Conservation (phyloP, 2,113 vertebrate genomes). For the Neodon shergylaensis region DNA sequence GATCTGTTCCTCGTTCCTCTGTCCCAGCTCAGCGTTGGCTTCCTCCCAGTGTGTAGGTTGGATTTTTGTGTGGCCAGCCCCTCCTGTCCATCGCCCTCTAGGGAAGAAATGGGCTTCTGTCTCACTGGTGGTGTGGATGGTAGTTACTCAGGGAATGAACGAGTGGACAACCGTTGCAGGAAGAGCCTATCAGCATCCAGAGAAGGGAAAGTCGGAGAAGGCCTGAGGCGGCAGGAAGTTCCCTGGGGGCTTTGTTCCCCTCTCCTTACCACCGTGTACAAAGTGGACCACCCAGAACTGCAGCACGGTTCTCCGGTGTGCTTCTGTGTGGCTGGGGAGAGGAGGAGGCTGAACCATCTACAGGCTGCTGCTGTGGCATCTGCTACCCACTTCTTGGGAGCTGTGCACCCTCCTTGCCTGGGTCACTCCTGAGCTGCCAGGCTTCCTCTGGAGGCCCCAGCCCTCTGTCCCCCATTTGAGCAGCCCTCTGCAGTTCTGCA, state of each 20-base stretch:
- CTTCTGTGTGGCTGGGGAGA: not conserved
- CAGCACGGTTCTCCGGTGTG: not conserved
- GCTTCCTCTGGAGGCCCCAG: not conserved
- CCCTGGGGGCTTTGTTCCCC: not conserved
- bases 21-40: not conserved
- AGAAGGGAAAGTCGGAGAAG: not conserved
- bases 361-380: rapidly evolving
- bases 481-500: not conserved
- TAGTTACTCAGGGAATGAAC: not conserved
- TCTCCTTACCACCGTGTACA: not conserved
- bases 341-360: too few species aligned
- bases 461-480: not conserved
- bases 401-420: not conserved
- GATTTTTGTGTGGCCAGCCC: not conserved
- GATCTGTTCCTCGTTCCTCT: not conserved
- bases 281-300: too few species aligned
- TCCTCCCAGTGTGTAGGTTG: not conserved
- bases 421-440: not conserved
- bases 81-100: not conserved
- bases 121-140: not conserved
- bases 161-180: not conserved
- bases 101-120: not conserved
- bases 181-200: not conserved
- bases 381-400: not conserved
- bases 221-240: not conserved